Evolutionary conservation across 1,140 invertebrate genomes (phyloP), one percentile per base, ranked within the genome.

Genomic region (Diprion similis): DNA sequence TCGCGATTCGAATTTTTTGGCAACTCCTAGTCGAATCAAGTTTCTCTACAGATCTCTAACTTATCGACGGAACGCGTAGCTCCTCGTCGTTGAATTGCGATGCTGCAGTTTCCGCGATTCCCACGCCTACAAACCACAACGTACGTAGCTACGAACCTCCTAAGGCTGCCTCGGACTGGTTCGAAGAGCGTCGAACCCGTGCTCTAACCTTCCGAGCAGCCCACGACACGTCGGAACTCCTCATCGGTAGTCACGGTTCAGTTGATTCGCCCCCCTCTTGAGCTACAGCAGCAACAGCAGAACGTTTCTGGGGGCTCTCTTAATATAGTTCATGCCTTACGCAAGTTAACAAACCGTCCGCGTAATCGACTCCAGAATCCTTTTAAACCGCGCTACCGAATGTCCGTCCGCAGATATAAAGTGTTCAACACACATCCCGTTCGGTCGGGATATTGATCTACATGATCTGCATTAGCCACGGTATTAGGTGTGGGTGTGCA

Each of bases 41-140:
- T 73, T 70, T 67, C 24, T 18, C 71, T 67, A 66, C 67, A 66
- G 48, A 77, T 75, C 77, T 47, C 66, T 71, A 75, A 73, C 66
- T 69, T 69, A 47, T 19, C 45, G 71, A 72, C 77, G 73, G 70
- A 11, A 46, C n/a, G 11, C 10, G 19, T 15, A 65, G 6, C 18
- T 65, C 59, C 18, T 15, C 59, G 59, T 65, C 1, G 59, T 6
- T 65, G 72, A 67, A 75, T 69, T 73, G 73, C 77, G 74, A 70
- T 11, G 69, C 68, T 72, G 73, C 70, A n/a, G 79, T 80, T 80
- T 80, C 76, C 77, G 75, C 59, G 68, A 80, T 80, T 80, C 79
- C 76, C 79, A 80, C 79, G 79, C 79, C 79, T 70, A 80, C 79
- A 73, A 19, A 68, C 71, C 19, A 18, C 66, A 68, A 19, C 18